Base-by-base conservation (phyloP, 2,888 invertebrate species). In the Carterocephalus palaemon region DNA sequence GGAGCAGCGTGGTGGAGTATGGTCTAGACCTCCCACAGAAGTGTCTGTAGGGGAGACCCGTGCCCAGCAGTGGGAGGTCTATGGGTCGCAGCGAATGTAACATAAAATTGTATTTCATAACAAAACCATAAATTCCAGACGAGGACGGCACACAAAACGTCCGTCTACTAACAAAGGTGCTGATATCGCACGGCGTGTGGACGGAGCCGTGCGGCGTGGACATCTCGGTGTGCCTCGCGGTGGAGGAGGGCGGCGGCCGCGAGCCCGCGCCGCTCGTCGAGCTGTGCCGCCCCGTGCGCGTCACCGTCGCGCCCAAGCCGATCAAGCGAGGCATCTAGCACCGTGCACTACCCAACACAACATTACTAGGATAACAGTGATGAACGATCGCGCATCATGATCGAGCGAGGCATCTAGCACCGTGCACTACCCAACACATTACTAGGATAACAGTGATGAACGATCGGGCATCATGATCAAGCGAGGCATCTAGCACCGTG, bases 161-260 rank as follows among this genome's bases (percentile, higher is more conserved):
- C 53, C 89, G 96, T 7, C 85, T 98, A 12, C 88, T 95, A 17
- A 96, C 97, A 0, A 95, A 94, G 1, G 95, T 97, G 6, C 82
- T 97, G 26, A 88, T 98, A 13, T 97, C 97, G 0, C 96, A 96
- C 75, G 94, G 94, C 58, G 95, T 96, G 10, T 96, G 96, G 96
- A 95, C 95, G 45, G 97, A 97, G 76, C 93, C 96, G 0, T 95
- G 95, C 57, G 93, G 94, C 46, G 93, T 97, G 10, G 95, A 96
- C 67, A 91, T 97, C 47, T 93, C 92, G 2, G 88, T 97, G 24
- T 95, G 95, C 24, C 80, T 97, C 29, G 92, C 95, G 2, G 92
- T 95, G 28, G 88, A 88, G 1, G 88, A 88, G 31, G 84, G 75
- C 42, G 67, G 70, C 32, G 67, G 77, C 59, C 66, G 88, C 52